These are phyloP conservation scores for Nerophis ophidion DNA, from an alignment of 2,113 vertebrate species.

Conservation along the genomic window DNA sequence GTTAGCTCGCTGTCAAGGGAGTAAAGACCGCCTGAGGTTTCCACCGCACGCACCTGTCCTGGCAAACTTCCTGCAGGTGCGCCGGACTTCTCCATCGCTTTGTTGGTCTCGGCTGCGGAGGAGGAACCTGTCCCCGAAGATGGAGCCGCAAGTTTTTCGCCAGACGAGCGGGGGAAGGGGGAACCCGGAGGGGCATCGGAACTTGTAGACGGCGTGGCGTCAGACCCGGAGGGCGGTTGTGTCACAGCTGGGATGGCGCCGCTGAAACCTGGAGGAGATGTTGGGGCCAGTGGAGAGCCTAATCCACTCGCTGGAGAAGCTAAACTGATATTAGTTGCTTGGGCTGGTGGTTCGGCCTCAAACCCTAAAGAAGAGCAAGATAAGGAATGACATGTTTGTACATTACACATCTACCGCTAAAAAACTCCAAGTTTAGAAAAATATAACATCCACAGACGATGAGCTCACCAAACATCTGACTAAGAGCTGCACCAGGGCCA, in stretches of 20 bases:
- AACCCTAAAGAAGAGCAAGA: slow-evolving; percentile 54
- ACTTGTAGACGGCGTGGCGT: slow-evolving; percentile 14
- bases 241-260: slow-evolving; percentile 15
- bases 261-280: slow-evolving; percentile 56
- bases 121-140: slow-evolving; percentile 46
- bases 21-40: slow-evolving; percentile 62
- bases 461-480: no score
- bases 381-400: background rate
- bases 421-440: background rate
- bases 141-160: slow-evolving; percentile 7
- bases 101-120: slow-evolving; percentile 3
- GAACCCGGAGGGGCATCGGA: slow-evolving; percentile 29
- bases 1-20: slow-evolving; percentile 76
- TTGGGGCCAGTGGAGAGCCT: slow-evolving; percentile 14
- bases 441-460: no score
- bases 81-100: slow-evolving; percentile 4
- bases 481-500: no score
- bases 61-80: slow-evolving; percentile 26
- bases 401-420: background rate
- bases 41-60: slow-evolving; percentile 23
- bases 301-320: slow-evolving; percentile 37
- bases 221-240: slow-evolving; percentile 49
- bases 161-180: slow-evolving; percentile 38
- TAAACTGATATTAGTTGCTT: slow-evolving; percentile 74
- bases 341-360: slow-evolving; percentile 32